Percentiles rank a stretch among this genome's conserved stretches.
phyloP scores from a whole-genome alignment of 2,113 vertebrate species.

The Ctenodactylus gundi region DNA sequence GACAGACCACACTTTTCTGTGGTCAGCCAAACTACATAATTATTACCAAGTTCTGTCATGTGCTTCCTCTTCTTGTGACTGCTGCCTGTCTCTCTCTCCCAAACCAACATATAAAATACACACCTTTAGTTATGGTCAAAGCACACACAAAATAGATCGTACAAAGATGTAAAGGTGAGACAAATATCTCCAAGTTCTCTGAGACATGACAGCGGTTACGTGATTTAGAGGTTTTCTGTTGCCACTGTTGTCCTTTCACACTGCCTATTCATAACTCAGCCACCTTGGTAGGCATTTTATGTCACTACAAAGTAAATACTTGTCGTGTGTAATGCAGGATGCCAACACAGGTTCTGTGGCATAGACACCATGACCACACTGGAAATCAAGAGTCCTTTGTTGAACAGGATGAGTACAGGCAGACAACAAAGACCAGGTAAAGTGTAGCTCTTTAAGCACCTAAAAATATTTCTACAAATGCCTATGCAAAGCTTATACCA shows the following conservation, averaged over 20 bases:
- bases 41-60: neutral
- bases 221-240: neutral
- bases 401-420: neutral
- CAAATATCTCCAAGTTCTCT: neutral
- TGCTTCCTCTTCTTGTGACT: neutral
- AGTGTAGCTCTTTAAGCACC: neutral
- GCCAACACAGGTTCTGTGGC: neutral
- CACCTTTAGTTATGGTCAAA: neutral
- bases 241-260: neutral
- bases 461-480: neutral
- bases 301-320: neutral
- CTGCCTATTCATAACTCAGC: neutral
- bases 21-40: neutral
- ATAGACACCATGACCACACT: neutral
- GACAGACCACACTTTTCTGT: neutral
- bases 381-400: neutral
- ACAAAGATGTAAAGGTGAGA: neutral
- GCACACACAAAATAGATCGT: neutral
- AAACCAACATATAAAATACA: neutral
- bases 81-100: neutral
- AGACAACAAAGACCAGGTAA: neutral
- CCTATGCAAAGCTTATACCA: neutral
- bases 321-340: neutral
- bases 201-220: neutral
- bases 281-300: neutral